These are phyloP conservation scores for Prunella fulvescens DNA, from an alignment of 2,113 vertebrate species.

Conservation along the genomic window DNA sequence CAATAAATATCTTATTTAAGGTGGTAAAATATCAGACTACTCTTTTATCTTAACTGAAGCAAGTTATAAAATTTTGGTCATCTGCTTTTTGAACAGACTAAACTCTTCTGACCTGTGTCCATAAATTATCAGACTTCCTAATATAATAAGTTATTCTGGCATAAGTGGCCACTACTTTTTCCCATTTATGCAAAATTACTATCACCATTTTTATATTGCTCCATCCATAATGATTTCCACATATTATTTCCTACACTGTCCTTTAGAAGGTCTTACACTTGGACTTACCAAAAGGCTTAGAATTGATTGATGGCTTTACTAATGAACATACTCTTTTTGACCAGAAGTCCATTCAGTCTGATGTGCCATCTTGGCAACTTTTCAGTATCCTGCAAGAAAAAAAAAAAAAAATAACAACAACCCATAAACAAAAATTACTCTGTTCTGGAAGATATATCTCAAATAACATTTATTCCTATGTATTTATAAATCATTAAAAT, in stretches of 20 bases:
- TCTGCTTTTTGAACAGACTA: not conserved
- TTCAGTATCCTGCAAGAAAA: not conserved
- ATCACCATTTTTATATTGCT: not conserved
- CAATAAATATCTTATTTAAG: not conserved
- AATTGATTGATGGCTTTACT: not conserved
- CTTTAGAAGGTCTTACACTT: not conserved
- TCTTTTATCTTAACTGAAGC: not conserved
- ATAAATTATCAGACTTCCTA: not conserved
- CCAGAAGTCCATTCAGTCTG: not conserved
- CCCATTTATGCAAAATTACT: not conserved
- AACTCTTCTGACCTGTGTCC: not conserved
- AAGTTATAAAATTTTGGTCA: not conserved
- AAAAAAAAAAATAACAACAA: not conserved
- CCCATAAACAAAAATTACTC: not conserved
- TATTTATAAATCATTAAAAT: not conserved
- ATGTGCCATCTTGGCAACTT: not conserved
- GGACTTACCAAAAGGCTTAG: not conserved
- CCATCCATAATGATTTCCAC: not conserved
- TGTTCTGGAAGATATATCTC: not conserved
- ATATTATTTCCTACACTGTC: not conserved
- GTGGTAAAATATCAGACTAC: not conserved
- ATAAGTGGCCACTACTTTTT: not conserved
- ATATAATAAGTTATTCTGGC: not conserved
- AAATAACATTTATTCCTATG: not conserved
- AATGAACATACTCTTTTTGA: not conserved